Conservation (phyloP, 2,888 invertebrate species). For the Eulithis testata region DNA sequence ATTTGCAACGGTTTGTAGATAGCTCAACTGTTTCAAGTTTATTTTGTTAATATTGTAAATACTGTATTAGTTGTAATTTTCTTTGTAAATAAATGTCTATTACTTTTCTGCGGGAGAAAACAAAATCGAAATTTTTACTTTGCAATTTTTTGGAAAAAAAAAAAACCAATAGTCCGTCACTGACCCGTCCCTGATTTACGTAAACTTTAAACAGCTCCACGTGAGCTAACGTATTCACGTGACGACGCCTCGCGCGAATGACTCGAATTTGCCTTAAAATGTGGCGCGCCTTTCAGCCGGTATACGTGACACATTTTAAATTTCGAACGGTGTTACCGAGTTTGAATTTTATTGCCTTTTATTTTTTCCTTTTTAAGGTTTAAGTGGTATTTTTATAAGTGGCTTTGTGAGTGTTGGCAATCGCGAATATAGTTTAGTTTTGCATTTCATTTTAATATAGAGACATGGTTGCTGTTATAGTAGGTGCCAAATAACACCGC, state of each 20-base stretch:
- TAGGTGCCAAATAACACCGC: too few relatives aligned
- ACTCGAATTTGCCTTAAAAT: conserved; percentile 49
- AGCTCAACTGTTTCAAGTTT: too few relatives aligned
- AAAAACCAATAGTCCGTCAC: too few relatives aligned
- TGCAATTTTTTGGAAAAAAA: too few relatives aligned
- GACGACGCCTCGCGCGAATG: conserved; percentile 41
- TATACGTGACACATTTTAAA: conserved; percentile 52
- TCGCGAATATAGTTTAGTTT: conserved; percentile 10
- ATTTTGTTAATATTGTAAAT: too few relatives aligned
- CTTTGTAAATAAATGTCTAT: too few relatives aligned
- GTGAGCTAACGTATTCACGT: conserved; percentile 43
- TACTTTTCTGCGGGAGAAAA: too few relatives aligned
- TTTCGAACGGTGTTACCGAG: conserved; percentile 42
- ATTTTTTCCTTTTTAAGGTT: conserved; percentile 31
- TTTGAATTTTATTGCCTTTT: conserved; percentile 41
- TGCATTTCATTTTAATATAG: neutral
- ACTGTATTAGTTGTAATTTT: too few relatives aligned
- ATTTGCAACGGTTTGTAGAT: too few relatives aligned
- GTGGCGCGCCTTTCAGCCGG: conserved; percentile 43
- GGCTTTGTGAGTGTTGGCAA: conserved; percentile 15
- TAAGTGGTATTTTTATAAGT: conserved; percentile 34
- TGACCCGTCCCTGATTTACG: conserved; percentile 9
- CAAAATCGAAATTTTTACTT: too few relatives aligned
- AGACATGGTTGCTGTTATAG: too few relatives aligned
- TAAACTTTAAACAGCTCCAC: conserved; percentile 10